Evolutionary conservation across 2,113 vertebrate species (phyloP).

Genomic region (Burhinus bistriatus): DNA sequence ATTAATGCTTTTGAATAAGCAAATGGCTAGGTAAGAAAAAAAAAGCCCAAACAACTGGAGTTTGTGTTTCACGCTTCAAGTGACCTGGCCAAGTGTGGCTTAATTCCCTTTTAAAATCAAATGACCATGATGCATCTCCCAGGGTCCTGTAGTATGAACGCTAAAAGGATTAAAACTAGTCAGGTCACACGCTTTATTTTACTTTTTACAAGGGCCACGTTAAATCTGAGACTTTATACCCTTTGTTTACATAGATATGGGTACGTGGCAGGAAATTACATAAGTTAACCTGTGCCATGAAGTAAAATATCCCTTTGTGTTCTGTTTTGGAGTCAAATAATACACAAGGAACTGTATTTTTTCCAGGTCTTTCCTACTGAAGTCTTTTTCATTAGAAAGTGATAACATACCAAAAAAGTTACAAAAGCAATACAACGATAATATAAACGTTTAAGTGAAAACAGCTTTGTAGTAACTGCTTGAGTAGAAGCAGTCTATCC

Average conservation of each 20-base stretch:
- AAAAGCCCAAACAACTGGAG: background rate
- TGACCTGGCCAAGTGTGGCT: slow-evolving; percentile 20
- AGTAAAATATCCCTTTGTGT: background rate
- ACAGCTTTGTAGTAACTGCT: background rate
- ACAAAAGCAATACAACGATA: background rate
- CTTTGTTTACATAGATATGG: slow-evolving; percentile 16
- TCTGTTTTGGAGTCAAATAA: background rate
- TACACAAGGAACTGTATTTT: background rate
- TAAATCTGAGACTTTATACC: background rate
- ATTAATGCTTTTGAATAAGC: slow-evolving; percentile 21
- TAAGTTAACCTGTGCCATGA: background rate
- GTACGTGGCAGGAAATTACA: slow-evolving; percentile 19
- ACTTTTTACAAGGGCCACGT: background rate
- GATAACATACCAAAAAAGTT: background rate
- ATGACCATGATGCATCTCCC: slow-evolving; percentile 13
- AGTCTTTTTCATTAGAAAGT: background rate
- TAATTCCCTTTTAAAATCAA: slow-evolving; percentile 60
- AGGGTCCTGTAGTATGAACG: slow-evolving; percentile 53
- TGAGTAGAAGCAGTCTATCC: background rate
- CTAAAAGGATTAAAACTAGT: slow-evolving; percentile 64
- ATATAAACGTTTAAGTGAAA: background rate
- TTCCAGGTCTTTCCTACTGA: background rate
- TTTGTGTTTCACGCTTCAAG: slow-evolving; percentile 45
- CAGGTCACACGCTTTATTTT: slow-evolving; percentile 24
- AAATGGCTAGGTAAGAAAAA: slow-evolving; percentile 54